Evolutionary conservation across 2,797 vertebrate species (phyloP).

Genomic region (Pseudomugil gertrudae): DNA sequence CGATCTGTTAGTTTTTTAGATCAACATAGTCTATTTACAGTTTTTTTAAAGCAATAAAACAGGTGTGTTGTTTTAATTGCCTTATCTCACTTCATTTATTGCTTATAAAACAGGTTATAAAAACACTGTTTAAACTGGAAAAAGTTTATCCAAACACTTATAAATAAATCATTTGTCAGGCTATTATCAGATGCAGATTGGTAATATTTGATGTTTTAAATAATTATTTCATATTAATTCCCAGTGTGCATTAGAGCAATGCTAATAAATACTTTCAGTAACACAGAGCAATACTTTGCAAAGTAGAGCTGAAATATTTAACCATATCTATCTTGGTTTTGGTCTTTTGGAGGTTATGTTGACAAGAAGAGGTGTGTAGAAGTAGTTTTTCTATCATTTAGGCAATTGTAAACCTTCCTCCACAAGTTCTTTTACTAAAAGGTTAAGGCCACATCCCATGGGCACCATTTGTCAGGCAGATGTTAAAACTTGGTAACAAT

Average conservation of each 20-base stretch:
- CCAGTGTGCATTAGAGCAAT: background rate
- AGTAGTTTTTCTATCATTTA: constrained; percentile 7
- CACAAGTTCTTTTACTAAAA: background rate
- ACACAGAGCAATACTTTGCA: too few relatives aligned
- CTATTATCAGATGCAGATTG: too few relatives aligned
- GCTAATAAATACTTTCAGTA: background rate
- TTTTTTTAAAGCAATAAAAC: too few relatives aligned
- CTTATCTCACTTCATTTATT: background rate
- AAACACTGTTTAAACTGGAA: background rate
- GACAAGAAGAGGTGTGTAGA: background rate
- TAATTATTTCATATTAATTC: background rate
- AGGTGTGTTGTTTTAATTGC: too few relatives aligned
- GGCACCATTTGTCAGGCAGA: constrained; percentile 36
- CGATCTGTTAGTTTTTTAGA: too few relatives aligned
- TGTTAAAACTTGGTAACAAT: constrained; percentile 36
- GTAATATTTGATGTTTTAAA: background rate
- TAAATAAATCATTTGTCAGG: too few relatives aligned
- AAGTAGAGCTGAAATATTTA: background rate
- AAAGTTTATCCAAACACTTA: background rate
- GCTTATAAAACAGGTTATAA: background rate
- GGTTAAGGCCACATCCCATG: background rate
- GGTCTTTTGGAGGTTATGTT: background rate
- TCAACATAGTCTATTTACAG: too few relatives aligned
- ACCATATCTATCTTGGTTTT: background rate
- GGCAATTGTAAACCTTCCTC: background rate